These are phyloP conservation scores for Dicycla oo DNA, from an alignment of 2,888 invertebrate genomes.

Conservation along the genomic window DNA sequence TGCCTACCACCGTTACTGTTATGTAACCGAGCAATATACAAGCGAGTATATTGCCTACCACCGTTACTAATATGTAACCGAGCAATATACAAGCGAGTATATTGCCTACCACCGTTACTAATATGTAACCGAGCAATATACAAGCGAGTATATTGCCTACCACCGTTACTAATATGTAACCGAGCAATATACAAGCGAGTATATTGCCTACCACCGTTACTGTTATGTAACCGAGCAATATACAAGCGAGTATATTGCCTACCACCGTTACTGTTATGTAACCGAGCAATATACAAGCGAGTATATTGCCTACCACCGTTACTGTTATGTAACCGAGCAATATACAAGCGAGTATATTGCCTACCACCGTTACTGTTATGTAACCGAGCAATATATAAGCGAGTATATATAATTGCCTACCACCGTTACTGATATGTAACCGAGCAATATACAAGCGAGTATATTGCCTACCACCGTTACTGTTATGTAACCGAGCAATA, in stretches of 20 bases:
- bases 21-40: not conserved
- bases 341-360: too few relatives aligned
- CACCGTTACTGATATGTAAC: conserved; percentile 16
- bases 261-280: conserved; percentile 15
- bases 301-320: conserved; percentile 19
- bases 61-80: conserved; percentile 15
- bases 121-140: conserved; percentile 7
- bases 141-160: too few relatives aligned
- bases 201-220: conserved; percentile 21
- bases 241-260: too few relatives aligned
- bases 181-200: not conserved
- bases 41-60: conserved; percentile 24
- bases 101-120: conserved; percentile 21
- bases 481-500: conserved; percentile 12
- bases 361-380: conserved; percentile 19
- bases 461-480: conserved; percentile 21
- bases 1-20: conserved; percentile 20
- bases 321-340: conserved; percentile 16
- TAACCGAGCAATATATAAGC: not conserved
- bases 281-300: not conserved
- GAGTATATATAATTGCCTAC: too few relatives aligned
- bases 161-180: conserved; percentile 16
- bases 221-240: conserved; percentile 12
- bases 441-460: not conserved
- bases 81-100: not conserved